Evolutionary conservation across 2,888 invertebrate genomes (phyloP).

Genomic region (Smittia sp.): DNA sequence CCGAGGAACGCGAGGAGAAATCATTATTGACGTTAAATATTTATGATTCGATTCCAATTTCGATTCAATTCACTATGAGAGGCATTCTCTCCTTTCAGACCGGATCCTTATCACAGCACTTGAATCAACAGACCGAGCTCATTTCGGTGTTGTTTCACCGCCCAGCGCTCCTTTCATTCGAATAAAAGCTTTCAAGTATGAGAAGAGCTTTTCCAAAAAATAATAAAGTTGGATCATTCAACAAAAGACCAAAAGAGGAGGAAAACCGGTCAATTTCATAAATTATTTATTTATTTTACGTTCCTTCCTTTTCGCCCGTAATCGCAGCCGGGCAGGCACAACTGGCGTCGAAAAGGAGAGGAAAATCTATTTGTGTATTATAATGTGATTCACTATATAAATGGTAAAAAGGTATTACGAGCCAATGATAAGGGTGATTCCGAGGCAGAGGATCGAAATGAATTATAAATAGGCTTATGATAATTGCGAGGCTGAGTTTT

Average conservation of each 20-base stretch:
- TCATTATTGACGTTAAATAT: neutral
- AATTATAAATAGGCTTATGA: slow-evolving; percentile 15
- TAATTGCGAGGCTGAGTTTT: neutral
- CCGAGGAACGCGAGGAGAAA: neutral
- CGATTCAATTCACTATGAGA: neutral
- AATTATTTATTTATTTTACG: slow-evolving; percentile 30
- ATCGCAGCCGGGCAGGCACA: neutral
- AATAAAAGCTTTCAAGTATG: too few relatives aligned
- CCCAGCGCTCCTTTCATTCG: too few relatives aligned
- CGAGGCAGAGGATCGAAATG: neutral
- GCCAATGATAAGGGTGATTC: slow-evolving; percentile 28
- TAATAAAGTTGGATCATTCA: neutral
- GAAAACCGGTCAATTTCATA: slow-evolving; percentile 32
- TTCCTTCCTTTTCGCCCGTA: neutral
- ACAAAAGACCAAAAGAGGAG: neutral
- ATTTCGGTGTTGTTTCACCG: too few relatives aligned
- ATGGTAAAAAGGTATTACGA: slow-evolving; percentile 30
- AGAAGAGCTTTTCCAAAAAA: neutral
- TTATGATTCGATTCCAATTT: neutral
- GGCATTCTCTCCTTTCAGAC: neutral
- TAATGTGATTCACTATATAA: slow-evolving; percentile 22
- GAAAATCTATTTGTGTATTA: slow-evolving; percentile 28
- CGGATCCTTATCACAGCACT: too few relatives aligned
- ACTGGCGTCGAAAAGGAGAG: neutral
- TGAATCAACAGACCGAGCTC: too few relatives aligned